Base-by-base conservation (phyloP, 2,113 vertebrate species). In the Junco hyemalis region DNA sequence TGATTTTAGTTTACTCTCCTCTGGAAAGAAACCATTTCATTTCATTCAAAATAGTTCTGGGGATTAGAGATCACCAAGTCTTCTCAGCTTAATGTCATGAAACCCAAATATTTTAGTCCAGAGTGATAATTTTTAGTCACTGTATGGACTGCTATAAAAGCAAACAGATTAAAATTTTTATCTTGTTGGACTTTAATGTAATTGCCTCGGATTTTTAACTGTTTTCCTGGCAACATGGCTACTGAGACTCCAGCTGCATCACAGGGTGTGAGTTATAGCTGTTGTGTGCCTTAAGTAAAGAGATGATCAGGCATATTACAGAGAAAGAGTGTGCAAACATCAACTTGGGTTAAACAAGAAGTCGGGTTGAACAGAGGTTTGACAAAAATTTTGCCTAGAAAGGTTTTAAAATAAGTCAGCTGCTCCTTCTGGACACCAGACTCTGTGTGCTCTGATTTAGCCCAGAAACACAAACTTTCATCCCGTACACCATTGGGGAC, bases 401-500 rank as follows among this genome's bases (percentile, higher is more conserved):
- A 59, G 7, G 18, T 33, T 79, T 88, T 57, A 68, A 92, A 80
- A 86, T 12, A 54, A 63, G 24, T 14, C 51, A 40, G n/a, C 9
- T 63, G 14, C 47, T 50, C 8, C 14, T 83, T 11, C 36, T 63
- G 44, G 38, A 42, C 14, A 72, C 12, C 51, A 76, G 22, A 66
- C 19, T 61, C 35, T 57, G 35, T 73, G 29, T 47, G 29, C 50
- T 74, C 33, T 38, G 14, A 83, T 23, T 71, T 31, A 82, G 38
- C 71, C 19, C 31, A 79, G 28, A 86, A 82, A 54, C 3, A 9
- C 31, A 7, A 29, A 19, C 21, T 66, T 66, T 16, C 9, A 20
- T 22, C 9, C 16, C 8, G 64, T 35, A n/a, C 13, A n/a, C 31
- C 60, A 29, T 3, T 0, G 0, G 18, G 7, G 7, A 56, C 22